Evolutionary conservation across 35 echinoderm and acorn worm genomes (phyloP).

Genomic region (Ptychodera flava): DNA sequence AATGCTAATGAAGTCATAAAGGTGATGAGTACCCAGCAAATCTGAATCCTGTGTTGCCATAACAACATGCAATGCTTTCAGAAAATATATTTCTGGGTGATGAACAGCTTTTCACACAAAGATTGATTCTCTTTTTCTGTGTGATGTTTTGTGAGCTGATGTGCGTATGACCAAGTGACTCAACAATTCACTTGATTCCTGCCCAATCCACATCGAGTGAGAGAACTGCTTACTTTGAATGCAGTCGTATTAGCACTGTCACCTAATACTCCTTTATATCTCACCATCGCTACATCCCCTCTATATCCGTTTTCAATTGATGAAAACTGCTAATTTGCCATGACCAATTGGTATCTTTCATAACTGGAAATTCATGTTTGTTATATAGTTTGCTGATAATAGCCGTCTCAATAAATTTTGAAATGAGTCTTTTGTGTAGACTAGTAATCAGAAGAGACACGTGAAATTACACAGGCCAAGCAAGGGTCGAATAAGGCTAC

Average conservation of each 20-base stretch:
- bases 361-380: not conserved
- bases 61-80: no score
- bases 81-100: no score
- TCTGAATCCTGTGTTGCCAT: no score
- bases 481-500: no score
- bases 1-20: slow-evolving; percentile 1
- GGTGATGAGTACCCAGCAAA: no score
- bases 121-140: no score
- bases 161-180: no score
- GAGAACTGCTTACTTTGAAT: not conserved
- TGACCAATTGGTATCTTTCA: not conserved
- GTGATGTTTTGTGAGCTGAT: no score
- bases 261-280: not conserved
- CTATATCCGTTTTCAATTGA: not conserved
- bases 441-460: not conserved
- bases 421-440: not conserved
- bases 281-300: not conserved
- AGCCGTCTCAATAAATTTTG: not conserved
- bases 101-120: no score
- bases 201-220: not conserved
- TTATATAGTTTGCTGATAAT: not conserved
- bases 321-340: not conserved
- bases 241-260: not conserved
- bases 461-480: not conserved
- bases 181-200: no score